A percentile compares a stretch with the other conserved stretches of the same genome.
Conservation (phyloP, 2,113 vertebrate species). For the Sporophila hypoxantha region DNA sequence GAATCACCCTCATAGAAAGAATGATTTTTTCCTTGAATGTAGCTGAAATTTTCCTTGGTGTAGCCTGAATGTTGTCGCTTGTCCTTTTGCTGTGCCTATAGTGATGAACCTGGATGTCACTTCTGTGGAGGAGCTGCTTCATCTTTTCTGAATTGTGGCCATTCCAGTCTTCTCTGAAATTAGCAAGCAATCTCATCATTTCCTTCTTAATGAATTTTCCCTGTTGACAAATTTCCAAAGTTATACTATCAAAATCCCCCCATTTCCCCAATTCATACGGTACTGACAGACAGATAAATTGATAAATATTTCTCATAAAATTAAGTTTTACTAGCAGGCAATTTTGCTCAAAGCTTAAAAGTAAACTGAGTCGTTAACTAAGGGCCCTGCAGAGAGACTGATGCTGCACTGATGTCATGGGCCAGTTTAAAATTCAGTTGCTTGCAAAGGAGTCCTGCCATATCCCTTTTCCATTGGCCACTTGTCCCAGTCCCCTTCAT, state of each 20-base stretch:
- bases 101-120: background rate
- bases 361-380: background rate
- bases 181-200: background rate
- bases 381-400: background rate
- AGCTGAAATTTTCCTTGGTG: background rate
- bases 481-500: background rate
- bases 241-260: background rate
- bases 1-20: background rate
- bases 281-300: background rate
- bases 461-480: background rate
- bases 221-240: background rate
- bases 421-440: background rate
- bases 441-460: background rate
- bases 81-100: background rate
- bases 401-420: background rate
- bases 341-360: background rate
- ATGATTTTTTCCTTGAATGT: background rate
- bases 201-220: background rate
- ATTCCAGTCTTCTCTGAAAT: background rate
- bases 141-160: background rate
- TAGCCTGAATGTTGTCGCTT: background rate
- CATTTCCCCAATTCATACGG: background rate
- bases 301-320: background rate
- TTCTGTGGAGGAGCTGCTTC: background rate
- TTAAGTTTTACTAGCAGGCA: background rate